Conservation (phyloP, 2,888 invertebrate genomes). For the Ethmia dodecea region DNA sequence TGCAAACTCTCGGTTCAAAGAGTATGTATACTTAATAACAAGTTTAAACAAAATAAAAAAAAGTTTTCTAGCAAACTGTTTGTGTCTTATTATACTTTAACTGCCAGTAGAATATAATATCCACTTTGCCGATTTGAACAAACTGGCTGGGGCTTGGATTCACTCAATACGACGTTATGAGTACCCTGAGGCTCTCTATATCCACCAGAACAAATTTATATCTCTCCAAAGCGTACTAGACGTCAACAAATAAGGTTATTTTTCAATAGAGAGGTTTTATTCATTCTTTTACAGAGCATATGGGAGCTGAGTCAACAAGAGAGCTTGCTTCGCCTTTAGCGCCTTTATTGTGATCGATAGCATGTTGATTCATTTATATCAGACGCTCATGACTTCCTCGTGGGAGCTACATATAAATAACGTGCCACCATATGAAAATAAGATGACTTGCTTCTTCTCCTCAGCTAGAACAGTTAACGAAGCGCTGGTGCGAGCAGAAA, state of each 20-base stretch:
- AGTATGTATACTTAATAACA: no score
- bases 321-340: constrained; percentile 16
- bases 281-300: constrained; percentile 9
- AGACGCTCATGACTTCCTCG: neutral
- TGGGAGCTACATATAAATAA: no score
- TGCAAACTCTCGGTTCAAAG: no score
- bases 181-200: constrained; percentile 45
- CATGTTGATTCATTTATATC: constrained; percentile 23
- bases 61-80: no score
- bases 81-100: no score
- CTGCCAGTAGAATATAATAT: no score
- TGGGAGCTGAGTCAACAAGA: constrained; percentile 21
- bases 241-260: constrained; percentile 73
- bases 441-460: no score
- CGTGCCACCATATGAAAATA: no score
- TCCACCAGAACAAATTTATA: constrained; percentile 65
- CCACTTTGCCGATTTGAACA: constrained; percentile 2
- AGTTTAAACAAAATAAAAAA: no score
- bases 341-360: constrained; percentile 23
- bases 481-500: no score
- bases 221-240: constrained; percentile 63
- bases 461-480: no score
- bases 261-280: constrained; percentile 49
- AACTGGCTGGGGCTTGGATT: constrained; percentile 19
- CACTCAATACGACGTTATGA: constrained; percentile 32